Percentiles rank a stretch among this genome's conserved stretches.
Evolutionary conservation across 2,888 invertebrate genomes (phyloP).

Genomic region (Dinocampus coccinellae): DNA sequence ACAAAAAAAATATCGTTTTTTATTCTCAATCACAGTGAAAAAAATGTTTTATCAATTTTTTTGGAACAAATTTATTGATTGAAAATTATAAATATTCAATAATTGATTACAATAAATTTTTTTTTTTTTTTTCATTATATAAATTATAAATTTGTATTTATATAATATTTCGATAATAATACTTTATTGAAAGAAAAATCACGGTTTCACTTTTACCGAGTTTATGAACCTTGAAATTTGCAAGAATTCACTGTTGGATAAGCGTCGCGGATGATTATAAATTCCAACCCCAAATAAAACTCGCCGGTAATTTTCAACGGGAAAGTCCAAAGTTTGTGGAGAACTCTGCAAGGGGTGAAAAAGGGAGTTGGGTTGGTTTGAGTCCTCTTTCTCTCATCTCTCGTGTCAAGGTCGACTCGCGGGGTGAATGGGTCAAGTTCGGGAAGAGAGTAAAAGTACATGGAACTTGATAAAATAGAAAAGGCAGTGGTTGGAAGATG

Average conservation of each 20-base stretch:
- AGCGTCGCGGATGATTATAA: slow-evolving; percentile 41
- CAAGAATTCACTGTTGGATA: neutral
- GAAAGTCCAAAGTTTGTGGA: slow-evolving; percentile 43
- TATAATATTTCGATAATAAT: neutral
- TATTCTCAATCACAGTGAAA: no score
- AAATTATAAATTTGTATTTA: neutral
- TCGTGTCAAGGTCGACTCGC: slow-evolving; percentile 45
- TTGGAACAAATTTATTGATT: no score
- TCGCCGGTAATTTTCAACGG: slow-evolving; percentile 45
- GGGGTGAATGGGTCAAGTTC: slow-evolving; percentile 51
- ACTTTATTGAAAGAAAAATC: neutral
- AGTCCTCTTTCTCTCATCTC: slow-evolving; percentile 30
- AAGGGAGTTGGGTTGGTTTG: slow-evolving; percentile 25
- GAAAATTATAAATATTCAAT: no score
- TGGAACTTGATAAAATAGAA: slow-evolving; percentile 15
- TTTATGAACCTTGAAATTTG: neutral
- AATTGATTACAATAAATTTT: no score
- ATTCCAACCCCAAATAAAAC: slow-evolving; percentile 49
- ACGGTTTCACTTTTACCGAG: slow-evolving; percentile 24
- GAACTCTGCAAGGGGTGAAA: slow-evolving; percentile 28
- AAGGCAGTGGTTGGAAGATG: no score
- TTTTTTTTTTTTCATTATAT: no score
- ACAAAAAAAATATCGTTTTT: no score
- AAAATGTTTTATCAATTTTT: no score
- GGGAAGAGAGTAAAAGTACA: slow-evolving; percentile 40